phyloP scores from a whole-genome alignment of 2,888 invertebrate genomes.

The Panorpa germanica region DNA sequence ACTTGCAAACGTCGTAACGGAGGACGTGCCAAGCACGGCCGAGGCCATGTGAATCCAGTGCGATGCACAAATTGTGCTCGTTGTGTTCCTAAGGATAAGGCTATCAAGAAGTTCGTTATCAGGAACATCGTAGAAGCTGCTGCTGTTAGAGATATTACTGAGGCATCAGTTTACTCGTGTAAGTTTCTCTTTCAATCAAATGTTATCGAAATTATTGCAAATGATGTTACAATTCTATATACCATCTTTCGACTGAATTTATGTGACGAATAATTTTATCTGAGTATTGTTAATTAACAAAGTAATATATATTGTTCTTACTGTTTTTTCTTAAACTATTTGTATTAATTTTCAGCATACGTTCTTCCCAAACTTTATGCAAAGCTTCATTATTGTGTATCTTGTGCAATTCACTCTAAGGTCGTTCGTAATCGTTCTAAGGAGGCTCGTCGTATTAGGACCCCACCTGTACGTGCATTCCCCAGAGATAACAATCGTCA shows the following conservation, averaged over 20 bases:
- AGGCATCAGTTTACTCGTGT: slow-evolving; percentile 88
- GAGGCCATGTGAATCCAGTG: slow-evolving; percentile 95
- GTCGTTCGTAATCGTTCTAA: slow-evolving; percentile 97
- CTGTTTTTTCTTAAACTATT: too few species aligned
- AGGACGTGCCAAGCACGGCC: slow-evolving; percentile 97
- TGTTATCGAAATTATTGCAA: too few species aligned
- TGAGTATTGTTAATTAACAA: too few species aligned
- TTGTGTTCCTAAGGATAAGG: slow-evolving; percentile 98
- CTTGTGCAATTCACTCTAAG: slow-evolving; percentile 99
- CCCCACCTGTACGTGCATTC: slow-evolving; percentile 85
- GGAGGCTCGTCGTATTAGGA: slow-evolving; percentile 88
- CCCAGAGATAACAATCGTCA: slow-evolving; percentile 51
- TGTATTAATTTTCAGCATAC: slow-evolving; percentile 46
- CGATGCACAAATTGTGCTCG: slow-evolving; percentile 99
- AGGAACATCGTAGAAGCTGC: slow-evolving; percentile 99
- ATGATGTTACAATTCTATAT: too few species aligned
- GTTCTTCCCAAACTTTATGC: slow-evolving; percentile 96
- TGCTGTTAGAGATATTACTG: slow-evolving; percentile 95
- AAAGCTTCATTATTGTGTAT: slow-evolving; percentile 97
- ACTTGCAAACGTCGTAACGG: slow-evolving; percentile 97
- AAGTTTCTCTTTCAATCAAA: too few species aligned
- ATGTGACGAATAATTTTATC: too few species aligned
- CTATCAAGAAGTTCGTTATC: slow-evolving; percentile 98
- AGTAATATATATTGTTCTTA: too few species aligned
- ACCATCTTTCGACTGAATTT: too few species aligned